Base-by-base conservation (phyloP, 2,888 invertebrate genomes). In the Pollenia griseotomentosa region DNA sequence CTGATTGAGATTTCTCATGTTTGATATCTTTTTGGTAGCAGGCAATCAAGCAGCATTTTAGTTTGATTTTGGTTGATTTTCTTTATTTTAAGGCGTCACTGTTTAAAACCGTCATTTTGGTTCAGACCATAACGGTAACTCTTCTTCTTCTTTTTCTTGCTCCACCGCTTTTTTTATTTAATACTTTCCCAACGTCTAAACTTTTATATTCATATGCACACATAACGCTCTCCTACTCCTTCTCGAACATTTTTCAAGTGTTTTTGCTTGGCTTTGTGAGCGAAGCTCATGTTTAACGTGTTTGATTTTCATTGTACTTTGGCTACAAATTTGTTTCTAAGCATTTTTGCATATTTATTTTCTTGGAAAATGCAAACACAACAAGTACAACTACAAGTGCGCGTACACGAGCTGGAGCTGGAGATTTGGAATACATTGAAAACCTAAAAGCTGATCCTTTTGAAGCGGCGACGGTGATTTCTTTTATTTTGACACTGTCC, bases 271-370 rank as follows among this genome's bases (percentile, higher is more conserved):
- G 48, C 33, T 68, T 73, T 73, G 46, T 75, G 57, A 80, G 74
- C 57, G 33, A 85, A 85, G 63, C 79, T 71, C 83, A 75, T 86
- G 83, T 79, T 80, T 53, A 80, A 82, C 59, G 75, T 80, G 71
- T 83, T 80, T 75, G 80, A 86, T 86, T 86, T 80, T 83, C 81
- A 87, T 87, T 87, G 81, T 82, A 82, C 78, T 83, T 86, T 77
- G 75, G 83, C 80, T 74, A 84, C 87, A 87, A 87, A 87, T 87
- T 87, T 87, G 87, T 87, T 87, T 87, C 87, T 87, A 87, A 87
- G 87, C 87, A 87, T 87, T 87, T 85, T 87, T 87, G 87, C 87
- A 87, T 82, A 84, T 87, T 87, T 87, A 78, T 84, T 87, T 87
- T 84, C 84, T 87, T 87, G 78, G 9, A 51, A 87, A 87, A 84